A percentile compares a stretch with the other conserved stretches of the same genome.
Evolutionary conservation across 2,888 invertebrate species (phyloP).

Genomic region (Euzophera pinguis): DNA sequence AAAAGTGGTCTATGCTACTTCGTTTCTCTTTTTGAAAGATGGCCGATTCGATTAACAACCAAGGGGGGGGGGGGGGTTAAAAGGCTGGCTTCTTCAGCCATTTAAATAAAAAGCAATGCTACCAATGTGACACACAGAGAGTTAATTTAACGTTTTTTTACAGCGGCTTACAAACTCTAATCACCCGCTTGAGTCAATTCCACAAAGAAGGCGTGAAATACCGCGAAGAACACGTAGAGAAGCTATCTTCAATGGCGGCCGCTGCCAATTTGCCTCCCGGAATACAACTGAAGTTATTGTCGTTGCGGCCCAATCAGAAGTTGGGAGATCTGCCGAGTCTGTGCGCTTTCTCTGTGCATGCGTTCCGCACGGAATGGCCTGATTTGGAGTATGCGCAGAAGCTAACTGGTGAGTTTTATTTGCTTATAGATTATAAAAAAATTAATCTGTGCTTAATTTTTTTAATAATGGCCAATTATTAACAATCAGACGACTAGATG

Average conservation of each 20-base stretch:
- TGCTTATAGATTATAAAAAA: no score
- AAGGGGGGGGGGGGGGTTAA: no score
- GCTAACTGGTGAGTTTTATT: constrained; percentile 34
- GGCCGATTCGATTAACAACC: no score
- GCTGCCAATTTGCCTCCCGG: constrained; percentile 44
- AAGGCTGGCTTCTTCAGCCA: no score
- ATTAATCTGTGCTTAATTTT: no score
- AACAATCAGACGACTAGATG: no score
- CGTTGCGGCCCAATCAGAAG: constrained; percentile 24
- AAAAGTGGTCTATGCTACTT: no score
- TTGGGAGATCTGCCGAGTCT: constrained; percentile 40
- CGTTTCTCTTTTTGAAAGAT: no score
- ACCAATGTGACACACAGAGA: no score
- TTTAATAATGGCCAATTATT: no score
- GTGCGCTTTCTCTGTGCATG: constrained; percentile 42
- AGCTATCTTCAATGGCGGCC: constrained; percentile 32
- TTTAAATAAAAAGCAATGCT: no score
- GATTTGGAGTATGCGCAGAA: constrained; percentile 19
- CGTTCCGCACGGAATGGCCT: constrained; percentile 53
- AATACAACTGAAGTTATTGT: constrained; percentile 37
- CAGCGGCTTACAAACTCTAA: constrained; percentile 48
- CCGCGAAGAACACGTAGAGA: constrained; percentile 42
- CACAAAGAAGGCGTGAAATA: constrained; percentile 53
- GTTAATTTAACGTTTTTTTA: constrained; percentile 1
- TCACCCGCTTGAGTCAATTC: constrained; percentile 45